Conservation (phyloP, 2,888 invertebrate species). For the Ectemnius cavifrons region DNA sequence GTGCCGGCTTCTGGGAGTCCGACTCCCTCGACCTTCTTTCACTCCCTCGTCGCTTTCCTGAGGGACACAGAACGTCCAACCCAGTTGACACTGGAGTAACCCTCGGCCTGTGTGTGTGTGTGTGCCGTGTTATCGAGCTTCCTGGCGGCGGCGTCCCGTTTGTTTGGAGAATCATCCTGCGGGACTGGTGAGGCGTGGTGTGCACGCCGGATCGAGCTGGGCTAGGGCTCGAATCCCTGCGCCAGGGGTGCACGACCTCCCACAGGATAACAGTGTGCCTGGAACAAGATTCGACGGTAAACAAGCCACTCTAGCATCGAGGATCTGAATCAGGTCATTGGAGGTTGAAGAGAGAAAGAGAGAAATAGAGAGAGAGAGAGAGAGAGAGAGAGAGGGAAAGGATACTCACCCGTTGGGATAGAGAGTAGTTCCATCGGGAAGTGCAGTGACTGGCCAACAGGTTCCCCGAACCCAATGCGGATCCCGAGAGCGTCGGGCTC, state of each 20-base stretch:
- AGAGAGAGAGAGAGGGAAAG: not conserved
- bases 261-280: not conserved
- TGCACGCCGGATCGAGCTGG: not conserved
- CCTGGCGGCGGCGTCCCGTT: too few species aligned
- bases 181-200: not conserved
- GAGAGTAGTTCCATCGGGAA: constrained; percentile 28
- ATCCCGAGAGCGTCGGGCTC: constrained; percentile 23
- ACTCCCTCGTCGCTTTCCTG: not conserved
- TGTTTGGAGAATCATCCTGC: not conserved
- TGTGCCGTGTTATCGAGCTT: too few species aligned
- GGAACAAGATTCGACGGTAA: too few species aligned
- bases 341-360: not conserved
- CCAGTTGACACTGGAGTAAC: too few species aligned
- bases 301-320: too few species aligned
- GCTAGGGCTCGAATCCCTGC: not conserved
- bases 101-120: too few species aligned
- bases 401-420: not conserved
- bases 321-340: not conserved
- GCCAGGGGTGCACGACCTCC: not conserved
- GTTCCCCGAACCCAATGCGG: constrained; percentile 44
- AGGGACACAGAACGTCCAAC: not conserved
- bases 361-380: not conserved
- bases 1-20: constrained; percentile 25
- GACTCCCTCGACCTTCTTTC: too few species aligned
- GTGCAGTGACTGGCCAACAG: constrained; percentile 48